Percentiles rank a stretch among this genome's conserved stretches.
Evolutionary conservation across 2,888 invertebrate genomes (phyloP).

Genomic region (Atrina japonica): DNA sequence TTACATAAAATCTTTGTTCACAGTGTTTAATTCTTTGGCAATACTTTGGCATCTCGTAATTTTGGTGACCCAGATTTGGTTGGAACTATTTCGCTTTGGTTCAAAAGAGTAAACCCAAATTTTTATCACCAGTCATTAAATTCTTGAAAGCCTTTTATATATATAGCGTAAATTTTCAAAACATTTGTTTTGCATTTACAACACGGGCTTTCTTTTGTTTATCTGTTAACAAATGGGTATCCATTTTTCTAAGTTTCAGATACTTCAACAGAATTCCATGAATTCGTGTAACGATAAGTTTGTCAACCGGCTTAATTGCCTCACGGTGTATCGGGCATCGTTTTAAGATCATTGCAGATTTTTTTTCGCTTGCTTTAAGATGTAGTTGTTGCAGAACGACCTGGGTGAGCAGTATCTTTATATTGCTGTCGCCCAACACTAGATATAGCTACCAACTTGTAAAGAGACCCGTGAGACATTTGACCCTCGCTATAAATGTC

Average conservation of each 20-base stretch:
- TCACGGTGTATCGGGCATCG: background rate
- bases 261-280: background rate
- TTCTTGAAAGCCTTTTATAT: background rate
- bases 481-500: no score
- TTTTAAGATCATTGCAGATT: no score
- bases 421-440: no score
- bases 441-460: no score
- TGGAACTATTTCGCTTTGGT: background rate
- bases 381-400: no score
- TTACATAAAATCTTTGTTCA: background rate
- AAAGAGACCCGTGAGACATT: no score
- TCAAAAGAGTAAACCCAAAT: constrained; percentile 20
- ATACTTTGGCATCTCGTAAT: background rate
- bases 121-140: constrained; percentile 17
- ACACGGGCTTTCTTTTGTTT: background rate
- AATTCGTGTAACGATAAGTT: background rate
- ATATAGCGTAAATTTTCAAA: background rate
- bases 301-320: background rate
- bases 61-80: background rate
- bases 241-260: background rate
- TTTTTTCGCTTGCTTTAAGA: no score
- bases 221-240: background rate
- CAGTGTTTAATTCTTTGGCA: background rate
- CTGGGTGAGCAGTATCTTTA: no score
- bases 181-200: background rate